A percentile compares a stretch with the other conserved stretches of the same genome.
Conservation (phyloP, 2,888 invertebrate species). For the Endotricha flammealis region DNA sequence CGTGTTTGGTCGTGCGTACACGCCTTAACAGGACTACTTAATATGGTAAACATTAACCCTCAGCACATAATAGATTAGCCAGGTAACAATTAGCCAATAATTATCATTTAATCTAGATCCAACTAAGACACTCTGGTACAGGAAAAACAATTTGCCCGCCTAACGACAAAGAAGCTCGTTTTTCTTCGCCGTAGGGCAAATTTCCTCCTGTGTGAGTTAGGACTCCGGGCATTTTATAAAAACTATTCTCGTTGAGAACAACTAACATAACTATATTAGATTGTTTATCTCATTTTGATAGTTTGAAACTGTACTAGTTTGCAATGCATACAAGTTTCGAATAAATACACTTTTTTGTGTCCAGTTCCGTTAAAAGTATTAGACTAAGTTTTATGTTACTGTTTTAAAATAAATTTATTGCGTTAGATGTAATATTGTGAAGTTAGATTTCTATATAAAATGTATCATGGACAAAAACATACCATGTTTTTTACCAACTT, state of each 20-base stretch:
- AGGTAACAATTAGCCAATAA: slow-evolving; percentile 40
- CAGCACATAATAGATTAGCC: slow-evolving; percentile 31
- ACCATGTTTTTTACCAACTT: no score
- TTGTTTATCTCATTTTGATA: slow-evolving; percentile 13
- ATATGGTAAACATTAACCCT: no score
- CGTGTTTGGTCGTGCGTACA: no score
- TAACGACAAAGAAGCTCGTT: slow-evolving; percentile 55
- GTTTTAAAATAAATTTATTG: slow-evolving; percentile 22
- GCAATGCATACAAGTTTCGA: slow-evolving; percentile 13
- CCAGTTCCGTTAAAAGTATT: no score
- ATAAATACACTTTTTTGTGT: not conserved
- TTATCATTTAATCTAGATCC: slow-evolving; percentile 56
- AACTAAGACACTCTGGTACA: slow-evolving; percentile 40
- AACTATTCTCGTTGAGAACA: slow-evolving; percentile 23
- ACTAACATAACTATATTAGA: slow-evolving; percentile 27
- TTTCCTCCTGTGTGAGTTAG: slow-evolving; percentile 19
- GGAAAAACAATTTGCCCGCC: slow-evolving; percentile 59
- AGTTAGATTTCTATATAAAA: no score
- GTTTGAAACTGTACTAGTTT: slow-evolving; percentile 12
- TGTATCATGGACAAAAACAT: no score
- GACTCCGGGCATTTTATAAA: slow-evolving; percentile 23
- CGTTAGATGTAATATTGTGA: no score
- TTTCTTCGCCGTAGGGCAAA: slow-evolving; percentile 28
- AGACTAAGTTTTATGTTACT: no score
- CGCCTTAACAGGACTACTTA: no score